Conservation (phyloP, 2,888 invertebrate species). For the Xylota segnis region DNA sequence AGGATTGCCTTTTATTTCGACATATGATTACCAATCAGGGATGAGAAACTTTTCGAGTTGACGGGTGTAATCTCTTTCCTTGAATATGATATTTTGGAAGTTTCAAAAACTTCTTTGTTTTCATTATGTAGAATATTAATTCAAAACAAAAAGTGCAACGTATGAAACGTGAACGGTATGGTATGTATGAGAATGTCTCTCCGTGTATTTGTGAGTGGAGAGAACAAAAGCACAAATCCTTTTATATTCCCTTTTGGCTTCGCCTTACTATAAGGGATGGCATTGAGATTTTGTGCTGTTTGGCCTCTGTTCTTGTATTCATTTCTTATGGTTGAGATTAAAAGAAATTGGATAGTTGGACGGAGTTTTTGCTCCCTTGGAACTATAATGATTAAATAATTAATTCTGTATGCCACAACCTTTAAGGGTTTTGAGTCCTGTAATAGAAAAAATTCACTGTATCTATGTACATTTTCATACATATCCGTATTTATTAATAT, state of each 20-base stretch:
- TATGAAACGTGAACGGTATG: not conserved
- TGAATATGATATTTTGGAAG: conserved; percentile 40
- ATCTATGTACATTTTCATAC: not conserved
- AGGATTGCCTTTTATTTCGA: conserved; percentile 10
- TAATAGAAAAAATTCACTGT: not conserved
- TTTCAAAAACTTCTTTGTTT: conserved; percentile 32
- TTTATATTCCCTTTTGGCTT: conserved; percentile 35
- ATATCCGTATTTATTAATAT: not conserved
- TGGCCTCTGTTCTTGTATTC: conserved; percentile 14
- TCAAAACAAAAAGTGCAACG: conserved; percentile 24
- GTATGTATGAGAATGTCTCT: not conserved
- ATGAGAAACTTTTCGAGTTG: conserved; percentile 29
- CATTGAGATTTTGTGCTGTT: conserved; percentile 33
- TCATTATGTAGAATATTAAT: conserved; percentile 41
- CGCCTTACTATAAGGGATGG: not conserved
- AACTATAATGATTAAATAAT: conserved; percentile 35
- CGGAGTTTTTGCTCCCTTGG: conserved; percentile 4
- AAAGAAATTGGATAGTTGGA: conserved; percentile 20
- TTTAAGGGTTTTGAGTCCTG: not conserved
- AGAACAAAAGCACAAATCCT: conserved; percentile 38
- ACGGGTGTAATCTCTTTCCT: conserved; percentile 34
- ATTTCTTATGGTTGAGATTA: conserved; percentile 29
- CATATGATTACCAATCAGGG: conserved; percentile 39
- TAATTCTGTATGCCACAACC: conserved; percentile 20
- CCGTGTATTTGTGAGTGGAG: not conserved